Percentiles rank a stretch among this genome's conserved stretches.
Evolutionary conservation across 2,888 invertebrate genomes (phyloP).

Genomic region (Hydropsyche betteni): DNA sequence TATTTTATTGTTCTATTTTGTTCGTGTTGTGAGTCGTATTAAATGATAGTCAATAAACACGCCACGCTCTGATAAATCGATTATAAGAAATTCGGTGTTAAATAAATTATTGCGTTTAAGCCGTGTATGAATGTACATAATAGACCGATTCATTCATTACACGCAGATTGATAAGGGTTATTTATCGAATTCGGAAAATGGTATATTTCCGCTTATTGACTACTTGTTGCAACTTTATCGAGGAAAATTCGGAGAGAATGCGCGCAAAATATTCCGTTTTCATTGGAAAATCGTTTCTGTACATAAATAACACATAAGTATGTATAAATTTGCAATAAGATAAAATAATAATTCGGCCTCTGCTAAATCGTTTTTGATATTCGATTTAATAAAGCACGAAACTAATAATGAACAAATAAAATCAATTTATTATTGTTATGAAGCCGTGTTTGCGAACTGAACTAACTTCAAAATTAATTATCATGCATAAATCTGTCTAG

Average conservation of each 20-base stretch:
- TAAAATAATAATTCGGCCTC: too few relatives aligned
- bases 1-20: too few relatives aligned
- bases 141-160: conserved; percentile 14
- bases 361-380: too few relatives aligned
- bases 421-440: neutral
- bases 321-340: too few relatives aligned
- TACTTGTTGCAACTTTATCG: conserved; percentile 17
- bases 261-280: neutral
- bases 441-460: neutral
- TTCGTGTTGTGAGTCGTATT: too few relatives aligned
- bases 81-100: conserved; percentile 6
- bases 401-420: too few relatives aligned
- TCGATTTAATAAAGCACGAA: too few relatives aligned
- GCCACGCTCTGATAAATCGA: neutral
- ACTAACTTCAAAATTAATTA: too few relatives aligned
- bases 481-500: conserved; percentile 1
- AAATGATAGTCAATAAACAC: too few relatives aligned
- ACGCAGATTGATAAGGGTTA: conserved; percentile 16
- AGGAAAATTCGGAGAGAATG: conserved; percentile 11
- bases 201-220: conserved; percentile 8
- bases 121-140: neutral
- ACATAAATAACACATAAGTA: too few relatives aligned
- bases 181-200: conserved; percentile 23
- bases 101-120: conserved; percentile 1
- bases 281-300: too few relatives aligned